These are phyloP conservation scores for Stratiomys singularior DNA, from an alignment of 2,888 invertebrate genomes.

Conservation along the genomic window DNA sequence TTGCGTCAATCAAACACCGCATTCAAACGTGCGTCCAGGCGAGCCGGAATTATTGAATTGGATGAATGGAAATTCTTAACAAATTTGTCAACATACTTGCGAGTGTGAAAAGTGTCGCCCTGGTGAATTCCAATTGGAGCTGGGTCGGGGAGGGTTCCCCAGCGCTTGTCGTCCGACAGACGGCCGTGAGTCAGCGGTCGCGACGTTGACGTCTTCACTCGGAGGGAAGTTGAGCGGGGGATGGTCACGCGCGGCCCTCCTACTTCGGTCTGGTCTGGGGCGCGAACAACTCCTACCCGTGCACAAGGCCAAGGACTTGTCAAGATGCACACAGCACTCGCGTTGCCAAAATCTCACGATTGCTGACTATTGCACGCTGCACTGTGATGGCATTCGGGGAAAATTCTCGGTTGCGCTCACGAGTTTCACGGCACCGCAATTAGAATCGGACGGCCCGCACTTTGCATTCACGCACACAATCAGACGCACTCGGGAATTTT, in stretches of 20 bases:
- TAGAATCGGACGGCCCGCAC: slow-evolving; percentile 7
- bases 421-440: slow-evolving; percentile 2
- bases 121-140: slow-evolving; percentile 10
- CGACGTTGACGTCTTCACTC: neutral
- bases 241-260: neutral
- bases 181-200: slow-evolving; percentile 36
- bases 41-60: neutral
- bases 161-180: neutral
- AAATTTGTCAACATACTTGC: slow-evolving; percentile 21
- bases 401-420: neutral
- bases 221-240: neutral
- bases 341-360: too few relatives aligned
- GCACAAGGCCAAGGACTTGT: neutral
- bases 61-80: neutral
- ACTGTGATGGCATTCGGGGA: neutral
- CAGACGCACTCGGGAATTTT: slow-evolving; percentile 27
- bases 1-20: neutral
- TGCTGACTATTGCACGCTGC: neutral
- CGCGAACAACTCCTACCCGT: neutral
- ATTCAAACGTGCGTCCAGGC: neutral
- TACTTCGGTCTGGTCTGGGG: neutral
- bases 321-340: neutral
- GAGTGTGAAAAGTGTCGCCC: neutral
- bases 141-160: slow-evolving; percentile 15
- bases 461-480: slow-evolving; percentile 39